A percentile compares a stretch with the other conserved stretches of the same genome.
phyloP scores from a whole-genome alignment of 2,113 vertebrate genomes.

The Sardina pilchardus region DNA sequence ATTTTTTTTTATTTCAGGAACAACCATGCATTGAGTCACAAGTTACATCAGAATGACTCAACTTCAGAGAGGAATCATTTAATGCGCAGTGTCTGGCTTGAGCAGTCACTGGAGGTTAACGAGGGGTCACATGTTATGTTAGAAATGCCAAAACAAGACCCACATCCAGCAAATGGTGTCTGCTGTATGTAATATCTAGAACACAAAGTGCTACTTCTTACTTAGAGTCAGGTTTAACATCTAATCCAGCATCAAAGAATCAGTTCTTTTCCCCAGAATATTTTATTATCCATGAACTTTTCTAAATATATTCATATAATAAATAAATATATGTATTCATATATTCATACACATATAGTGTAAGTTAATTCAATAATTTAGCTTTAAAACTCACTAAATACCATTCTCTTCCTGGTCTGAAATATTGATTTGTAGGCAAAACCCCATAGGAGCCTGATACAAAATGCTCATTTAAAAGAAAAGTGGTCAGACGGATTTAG shows the following conservation, averaged over 20 bases:
- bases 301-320: background rate
- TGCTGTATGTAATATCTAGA: background rate
- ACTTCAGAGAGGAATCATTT: background rate
- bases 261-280: background rate
- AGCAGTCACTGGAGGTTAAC: background rate
- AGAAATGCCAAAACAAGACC: background rate
- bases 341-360: no score
- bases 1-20: constrained; percentile 53
- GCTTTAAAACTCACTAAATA: no score
- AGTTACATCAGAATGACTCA: background rate
- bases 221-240: background rate
- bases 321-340: no score
- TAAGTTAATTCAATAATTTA: no score
- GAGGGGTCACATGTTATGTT: background rate
- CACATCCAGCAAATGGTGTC: background rate
- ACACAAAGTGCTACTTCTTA: background rate
- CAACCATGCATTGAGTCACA: constrained; percentile 12
- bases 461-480: no score
- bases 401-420: no score
- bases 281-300: background rate
- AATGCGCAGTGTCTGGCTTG: background rate
- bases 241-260: background rate
- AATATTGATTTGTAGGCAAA: no score
- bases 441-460: no score
- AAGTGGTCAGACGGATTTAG: no score